Percentiles rank a stretch among this genome's conserved stretches.
phyloP scores from a whole-genome alignment of 1,140 invertebrate species.

The Tigriopus japonicus region DNA sequence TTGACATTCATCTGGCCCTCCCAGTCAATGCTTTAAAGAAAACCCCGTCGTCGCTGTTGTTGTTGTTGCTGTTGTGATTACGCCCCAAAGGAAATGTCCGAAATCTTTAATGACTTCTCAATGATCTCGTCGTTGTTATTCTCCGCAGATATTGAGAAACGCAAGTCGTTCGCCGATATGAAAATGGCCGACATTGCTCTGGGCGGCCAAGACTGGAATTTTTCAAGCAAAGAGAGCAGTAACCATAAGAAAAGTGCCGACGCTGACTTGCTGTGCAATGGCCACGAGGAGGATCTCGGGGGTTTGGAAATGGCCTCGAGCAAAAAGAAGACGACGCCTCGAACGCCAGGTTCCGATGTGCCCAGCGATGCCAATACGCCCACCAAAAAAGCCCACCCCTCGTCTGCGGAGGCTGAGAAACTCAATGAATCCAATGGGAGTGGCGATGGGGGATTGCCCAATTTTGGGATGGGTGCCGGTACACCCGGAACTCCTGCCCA shows the following conservation, averaged over 20 bases:
- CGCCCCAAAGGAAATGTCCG: not conserved
- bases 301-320: not conserved
- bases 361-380: conserved; percentile 7
- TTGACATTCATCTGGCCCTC: no score
- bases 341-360: not conserved
- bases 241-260: not conserved
- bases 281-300: not conserved
- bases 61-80: no score
- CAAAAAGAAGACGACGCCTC: not conserved
- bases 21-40: no score
- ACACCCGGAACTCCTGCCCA: conserved; percentile 9
- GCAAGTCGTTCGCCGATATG: conserved; percentile 8
- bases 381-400: not conserved
- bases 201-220: not conserved
- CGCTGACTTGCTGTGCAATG: not conserved
- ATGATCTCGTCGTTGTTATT: not conserved
- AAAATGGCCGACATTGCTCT: conserved; percentile 4
- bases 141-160: conserved; percentile 9
- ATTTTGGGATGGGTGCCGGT: not conserved
- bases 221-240: not conserved
- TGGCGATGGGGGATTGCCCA: not conserved
- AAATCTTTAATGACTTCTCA: not conserved
- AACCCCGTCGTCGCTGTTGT: not conserved
- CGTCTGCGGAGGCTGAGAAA: not conserved
- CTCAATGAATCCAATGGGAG: conserved; percentile 4